A percentile compares a stretch with the other conserved stretches of the same genome.
These are phyloP conservation scores for Drosophila leontia DNA, from an alignment of 1,140 invertebrate species.

Conservation along the genomic window DNA sequence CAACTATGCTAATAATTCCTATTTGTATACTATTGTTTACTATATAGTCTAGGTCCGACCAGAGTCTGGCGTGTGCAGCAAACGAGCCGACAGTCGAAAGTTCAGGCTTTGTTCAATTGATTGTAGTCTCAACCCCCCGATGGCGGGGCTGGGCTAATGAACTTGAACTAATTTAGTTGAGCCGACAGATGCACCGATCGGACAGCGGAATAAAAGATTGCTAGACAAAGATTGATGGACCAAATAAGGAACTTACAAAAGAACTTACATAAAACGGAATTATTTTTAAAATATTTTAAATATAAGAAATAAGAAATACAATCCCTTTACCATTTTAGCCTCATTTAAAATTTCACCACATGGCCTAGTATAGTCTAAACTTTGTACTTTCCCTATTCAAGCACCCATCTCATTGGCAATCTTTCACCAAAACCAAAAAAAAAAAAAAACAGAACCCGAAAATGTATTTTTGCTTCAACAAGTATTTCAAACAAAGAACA, in stretches of 20 bases:
- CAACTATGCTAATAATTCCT: conserved; percentile 40
- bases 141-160: conserved; percentile 52
- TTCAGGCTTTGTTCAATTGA: conserved; percentile 55
- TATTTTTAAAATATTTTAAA: neutral
- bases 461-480: conserved; percentile 10
- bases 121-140: conserved; percentile 29
- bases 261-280: neutral
- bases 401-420: neutral
- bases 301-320: too few species aligned
- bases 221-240: conserved; percentile 11
- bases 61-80: conserved; percentile 47
- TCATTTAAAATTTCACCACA: too few species aligned
- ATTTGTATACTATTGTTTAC: conserved; percentile 45
- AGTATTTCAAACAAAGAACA: conserved; percentile 41
- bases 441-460: neutral
- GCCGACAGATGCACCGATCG: conserved; percentile 33
- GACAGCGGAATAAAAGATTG: neutral
- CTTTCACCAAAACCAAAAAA: neutral
- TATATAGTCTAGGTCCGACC: conserved; percentile 29
- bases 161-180: conserved; percentile 65
- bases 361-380: neutral
- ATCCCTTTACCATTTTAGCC: too few species aligned
- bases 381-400: neutral
- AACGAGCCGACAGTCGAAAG: conserved; percentile 59
- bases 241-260: neutral